These are phyloP conservation scores for Chamaetylas fuelleborni DNA, from an alignment of 2,113 vertebrate genomes.

Conservation along the genomic window DNA sequence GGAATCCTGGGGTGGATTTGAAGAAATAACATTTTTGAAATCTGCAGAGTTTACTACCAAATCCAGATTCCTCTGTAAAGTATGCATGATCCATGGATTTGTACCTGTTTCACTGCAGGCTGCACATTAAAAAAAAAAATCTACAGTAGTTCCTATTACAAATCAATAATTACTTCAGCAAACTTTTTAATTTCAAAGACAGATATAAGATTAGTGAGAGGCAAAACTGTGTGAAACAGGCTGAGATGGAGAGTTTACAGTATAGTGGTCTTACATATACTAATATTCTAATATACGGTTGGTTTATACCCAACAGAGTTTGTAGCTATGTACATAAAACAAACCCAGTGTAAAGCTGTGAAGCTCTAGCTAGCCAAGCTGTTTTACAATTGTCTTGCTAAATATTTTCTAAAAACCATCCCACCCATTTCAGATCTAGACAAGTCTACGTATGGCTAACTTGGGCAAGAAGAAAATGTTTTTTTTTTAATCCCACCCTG, in stretches of 20 bases:
- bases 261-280: not conserved
- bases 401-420: not conserved
- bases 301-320: not conserved
- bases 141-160: not conserved
- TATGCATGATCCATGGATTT: not conserved
- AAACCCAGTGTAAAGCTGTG: not conserved
- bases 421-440: not conserved
- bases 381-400: not conserved
- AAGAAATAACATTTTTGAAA: not conserved
- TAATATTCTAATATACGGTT: not conserved
- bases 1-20: not conserved
- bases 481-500: not conserved
- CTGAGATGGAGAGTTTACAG: not conserved
- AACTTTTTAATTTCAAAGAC: not conserved
- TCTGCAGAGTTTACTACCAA: not conserved
- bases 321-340: not conserved
- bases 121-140: not conserved
- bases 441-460: not conserved
- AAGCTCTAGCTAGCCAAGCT: not conserved
- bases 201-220: not conserved
- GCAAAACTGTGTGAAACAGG: not conserved
- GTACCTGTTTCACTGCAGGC: not conserved
- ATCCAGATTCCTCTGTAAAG: not conserved
- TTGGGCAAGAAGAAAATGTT: not conserved
- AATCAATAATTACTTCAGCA: not conserved